phyloP scores from a whole-genome alignment of 2,888 invertebrate species.

The Chelonus formosanus region DNA sequence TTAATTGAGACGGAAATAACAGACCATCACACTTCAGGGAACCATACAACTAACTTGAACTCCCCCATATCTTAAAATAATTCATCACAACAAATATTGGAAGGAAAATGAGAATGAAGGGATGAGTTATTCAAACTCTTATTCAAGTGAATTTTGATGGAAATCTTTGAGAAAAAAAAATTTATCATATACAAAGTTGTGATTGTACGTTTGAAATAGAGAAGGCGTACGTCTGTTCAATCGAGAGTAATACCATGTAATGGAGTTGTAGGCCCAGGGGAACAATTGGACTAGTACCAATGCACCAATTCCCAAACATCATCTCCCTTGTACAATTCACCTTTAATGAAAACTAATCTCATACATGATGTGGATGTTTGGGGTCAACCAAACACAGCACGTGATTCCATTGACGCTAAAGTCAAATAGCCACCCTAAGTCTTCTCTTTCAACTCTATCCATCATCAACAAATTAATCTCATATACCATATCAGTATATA shows the following conservation, averaged over 20 bases:
- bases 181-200: not conserved
- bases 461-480: slow-evolving; percentile 13
- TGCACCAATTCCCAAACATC: slow-evolving; percentile 16
- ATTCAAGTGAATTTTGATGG: not conserved
- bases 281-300: slow-evolving; percentile 48
- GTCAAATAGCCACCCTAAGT: slow-evolving; percentile 20
- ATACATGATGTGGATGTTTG: slow-evolving; percentile 46
- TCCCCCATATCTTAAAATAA: slow-evolving; percentile 16
- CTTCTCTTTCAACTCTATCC: not conserved
- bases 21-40: slow-evolving; percentile 55
- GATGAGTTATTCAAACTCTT: not conserved
- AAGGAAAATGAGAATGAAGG: not conserved
- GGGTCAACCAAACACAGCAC: slow-evolving; percentile 22
- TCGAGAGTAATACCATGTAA: slow-evolving; percentile 53
- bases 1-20: slow-evolving; percentile 66
- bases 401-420: slow-evolving; percentile 20
- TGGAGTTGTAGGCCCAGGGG: slow-evolving; percentile 50
- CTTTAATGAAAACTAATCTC: slow-evolving; percentile 59
- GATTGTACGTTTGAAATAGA: slow-evolving; percentile 34
- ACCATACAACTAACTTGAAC: slow-evolving; percentile 32
- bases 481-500: not conserved
- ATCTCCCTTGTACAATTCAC: slow-evolving; percentile 41
- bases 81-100: slow-evolving; percentile 37
- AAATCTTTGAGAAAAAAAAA: slow-evolving; percentile 14
- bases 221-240: slow-evolving; percentile 41